Evolutionary conservation across 2,113 vertebrate genomes (phyloP).

Genomic region (Willisornis vidua): DNA sequence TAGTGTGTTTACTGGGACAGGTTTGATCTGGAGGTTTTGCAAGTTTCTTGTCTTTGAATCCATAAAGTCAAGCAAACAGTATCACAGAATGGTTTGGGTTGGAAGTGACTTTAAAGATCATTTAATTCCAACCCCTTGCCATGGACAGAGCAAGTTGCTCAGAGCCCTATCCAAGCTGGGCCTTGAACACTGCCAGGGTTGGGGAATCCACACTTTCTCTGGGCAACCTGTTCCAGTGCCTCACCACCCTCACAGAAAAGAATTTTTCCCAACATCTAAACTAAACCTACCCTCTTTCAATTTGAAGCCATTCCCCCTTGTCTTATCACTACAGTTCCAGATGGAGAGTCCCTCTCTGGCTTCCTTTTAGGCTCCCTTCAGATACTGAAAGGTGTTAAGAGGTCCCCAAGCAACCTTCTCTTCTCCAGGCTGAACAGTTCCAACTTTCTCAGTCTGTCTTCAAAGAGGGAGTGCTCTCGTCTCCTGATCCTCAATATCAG

Average conservation of each 20-base stretch:
- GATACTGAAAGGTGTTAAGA: neutral
- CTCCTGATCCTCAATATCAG: conserved; percentile 39
- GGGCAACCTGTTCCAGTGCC: neutral
- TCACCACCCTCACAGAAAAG: neutral
- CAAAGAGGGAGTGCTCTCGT: neutral
- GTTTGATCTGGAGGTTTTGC: neutral
- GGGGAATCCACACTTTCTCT: neutral
- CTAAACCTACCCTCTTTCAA: neutral
- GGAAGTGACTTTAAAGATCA: neutral
- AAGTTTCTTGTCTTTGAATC: conserved; percentile 56
- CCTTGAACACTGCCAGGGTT: neutral
- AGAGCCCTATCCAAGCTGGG: neutral
- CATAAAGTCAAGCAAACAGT: conserved; percentile 54
- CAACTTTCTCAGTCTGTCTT: neutral
- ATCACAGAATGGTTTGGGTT: neutral
- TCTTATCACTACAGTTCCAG: neutral
- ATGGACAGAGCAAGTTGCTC: neutral
- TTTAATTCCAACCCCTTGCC: neutral
- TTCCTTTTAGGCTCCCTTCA: neutral
- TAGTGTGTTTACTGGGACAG: neutral
- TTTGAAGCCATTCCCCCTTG: neutral
- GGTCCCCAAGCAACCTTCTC: neutral
- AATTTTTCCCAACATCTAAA: neutral
- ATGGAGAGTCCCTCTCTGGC: neutral
- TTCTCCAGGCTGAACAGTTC: neutral